Percentiles rank a stretch among this genome's conserved stretches.
phyloP scores from a whole-genome alignment of 2,797 vertebrate genomes.

The Jordanella pulchra region DNA sequence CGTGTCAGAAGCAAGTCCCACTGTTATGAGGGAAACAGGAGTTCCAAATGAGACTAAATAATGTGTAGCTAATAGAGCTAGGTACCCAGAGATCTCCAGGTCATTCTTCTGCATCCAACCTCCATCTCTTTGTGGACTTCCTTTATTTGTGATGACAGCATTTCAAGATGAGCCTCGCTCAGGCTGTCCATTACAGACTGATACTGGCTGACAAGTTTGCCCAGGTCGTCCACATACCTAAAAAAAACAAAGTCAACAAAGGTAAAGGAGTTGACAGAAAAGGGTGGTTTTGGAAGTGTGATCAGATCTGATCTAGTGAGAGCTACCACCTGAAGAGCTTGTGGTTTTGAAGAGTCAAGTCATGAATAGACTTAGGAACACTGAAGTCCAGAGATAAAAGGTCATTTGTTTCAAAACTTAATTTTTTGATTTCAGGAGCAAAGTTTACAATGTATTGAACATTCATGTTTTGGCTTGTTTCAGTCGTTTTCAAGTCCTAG shows the following conservation, averaged over 20 bases:
- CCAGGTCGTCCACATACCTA: conserved; percentile 83
- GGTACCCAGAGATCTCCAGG: conserved; percentile 90
- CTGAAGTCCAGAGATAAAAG: conserved; percentile 83
- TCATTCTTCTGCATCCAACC: conserved; percentile 84
- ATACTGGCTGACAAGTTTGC: conserved; percentile 79
- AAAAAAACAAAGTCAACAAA: conserved; percentile 21
- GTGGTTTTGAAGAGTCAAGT: conserved; percentile 84
- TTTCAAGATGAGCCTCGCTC: conserved; percentile 78
- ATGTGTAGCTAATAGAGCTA: neutral
- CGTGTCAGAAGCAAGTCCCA: neutral
- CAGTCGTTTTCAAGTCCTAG: conserved; percentile 31
- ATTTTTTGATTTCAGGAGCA: conserved; percentile 82
- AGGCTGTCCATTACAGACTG: conserved; percentile 79
- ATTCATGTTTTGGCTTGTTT: conserved; percentile 42
- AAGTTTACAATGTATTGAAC: conserved; percentile 83
- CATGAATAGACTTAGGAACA: conserved; percentile 81
- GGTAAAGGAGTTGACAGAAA: conserved; percentile 4
- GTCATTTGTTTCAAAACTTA: conserved; percentile 86
- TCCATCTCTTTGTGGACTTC: conserved; percentile 78
- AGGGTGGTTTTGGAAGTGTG: neutral
- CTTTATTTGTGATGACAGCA: conserved; percentile 82
- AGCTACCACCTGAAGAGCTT: conserved; percentile 75
- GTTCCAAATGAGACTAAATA: neutral
- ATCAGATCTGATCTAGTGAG: neutral
- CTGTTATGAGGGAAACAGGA: neutral